Conservation (phyloP, 2,797 vertebrate genomes). For the Sardinella longiceps region DNA sequence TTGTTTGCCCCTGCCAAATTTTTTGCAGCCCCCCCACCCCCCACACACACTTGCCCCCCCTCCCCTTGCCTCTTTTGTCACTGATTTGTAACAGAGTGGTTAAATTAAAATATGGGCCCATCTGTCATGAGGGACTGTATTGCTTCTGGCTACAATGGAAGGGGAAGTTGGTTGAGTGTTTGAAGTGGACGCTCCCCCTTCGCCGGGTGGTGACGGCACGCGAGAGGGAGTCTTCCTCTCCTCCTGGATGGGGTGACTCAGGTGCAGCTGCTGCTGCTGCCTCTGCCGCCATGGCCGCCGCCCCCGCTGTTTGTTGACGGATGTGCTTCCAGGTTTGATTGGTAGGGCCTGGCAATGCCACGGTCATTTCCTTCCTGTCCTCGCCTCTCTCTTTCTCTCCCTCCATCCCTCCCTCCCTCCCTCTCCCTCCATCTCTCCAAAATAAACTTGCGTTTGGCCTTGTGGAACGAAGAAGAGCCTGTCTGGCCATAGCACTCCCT, state of each 20-base stretch:
- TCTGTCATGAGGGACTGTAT: constrained; percentile 6
- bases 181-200: neutral
- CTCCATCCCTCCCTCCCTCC: constrained; percentile 61
- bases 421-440: constrained; percentile 57
- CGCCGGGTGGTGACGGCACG: neutral
- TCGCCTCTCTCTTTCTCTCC: constrained; percentile 43
- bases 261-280: constrained; percentile 16
- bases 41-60: neutral
- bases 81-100: neutral
- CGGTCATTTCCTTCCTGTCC: neutral
- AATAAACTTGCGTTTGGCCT: constrained; percentile 60
- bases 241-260: neutral
- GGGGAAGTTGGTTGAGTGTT: neutral
- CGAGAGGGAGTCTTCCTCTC: neutral
- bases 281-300: neutral
- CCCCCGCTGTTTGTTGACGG: constrained; percentile 12
- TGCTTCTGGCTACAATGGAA: neutral
- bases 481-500: constrained; percentile 45
- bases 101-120: constrained; percentile 1
- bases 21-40: neutral
- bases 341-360: neutral
- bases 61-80: neutral
- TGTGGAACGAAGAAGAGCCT: constrained; percentile 56
- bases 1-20: neutral
- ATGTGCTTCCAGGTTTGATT: constrained; percentile 12